Percentiles rank a stretch among this genome's conserved stretches.
Evolutionary conservation across 1,140 invertebrate species (phyloP).

Genomic region (Trichoplusia ni): DNA sequence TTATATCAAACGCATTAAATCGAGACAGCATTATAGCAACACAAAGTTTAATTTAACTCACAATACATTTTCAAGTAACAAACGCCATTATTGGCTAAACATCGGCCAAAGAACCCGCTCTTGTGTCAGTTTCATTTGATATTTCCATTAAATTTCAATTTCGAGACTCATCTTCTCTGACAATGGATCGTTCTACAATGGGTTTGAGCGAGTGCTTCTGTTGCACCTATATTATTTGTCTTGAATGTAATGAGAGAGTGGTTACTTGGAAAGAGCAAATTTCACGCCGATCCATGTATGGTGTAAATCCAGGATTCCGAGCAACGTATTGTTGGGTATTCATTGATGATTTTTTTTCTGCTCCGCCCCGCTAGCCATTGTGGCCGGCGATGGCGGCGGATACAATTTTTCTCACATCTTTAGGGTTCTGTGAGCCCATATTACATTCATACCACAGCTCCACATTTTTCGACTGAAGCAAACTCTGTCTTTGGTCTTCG

Average conservation of each 20-base stretch:
- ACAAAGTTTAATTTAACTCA: slow-evolving; percentile 58
- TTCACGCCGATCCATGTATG: slow-evolving; percentile 42
- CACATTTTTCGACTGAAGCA: too few species aligned
- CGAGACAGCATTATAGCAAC: slow-evolving; percentile 9
- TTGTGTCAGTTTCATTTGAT: slow-evolving; percentile 63
- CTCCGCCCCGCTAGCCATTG: slow-evolving; percentile 49
- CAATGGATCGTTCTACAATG: slow-evolving; percentile 59
- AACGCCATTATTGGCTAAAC: slow-evolving; percentile 57
- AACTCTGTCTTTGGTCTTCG: too few species aligned
- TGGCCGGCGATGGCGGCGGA: slow-evolving; percentile 36
- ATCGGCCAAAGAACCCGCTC: slow-evolving; percentile 51
- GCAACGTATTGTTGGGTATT: slow-evolving; percentile 36
- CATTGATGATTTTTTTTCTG: slow-evolving; percentile 63
- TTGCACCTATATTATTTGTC: slow-evolving; percentile 37
- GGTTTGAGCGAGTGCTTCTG: slow-evolving; percentile 35
- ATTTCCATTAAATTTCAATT: slow-evolving; percentile 80
- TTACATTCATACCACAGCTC: too few species aligned
- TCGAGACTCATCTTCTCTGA: slow-evolving; percentile 64
- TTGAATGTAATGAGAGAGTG: slow-evolving; percentile 11
- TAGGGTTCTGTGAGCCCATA: slow-evolving; percentile 3
- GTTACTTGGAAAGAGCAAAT: slow-evolving; percentile 45
- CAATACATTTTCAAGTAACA: slow-evolving; percentile 51
- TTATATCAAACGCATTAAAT: slow-evolving; percentile 22
- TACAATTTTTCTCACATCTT: slow-evolving; percentile 2
- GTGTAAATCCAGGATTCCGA: slow-evolving; percentile 4